phyloP scores from a whole-genome alignment of 2,888 invertebrate species.

The Ophonus ardosiacus region DNA sequence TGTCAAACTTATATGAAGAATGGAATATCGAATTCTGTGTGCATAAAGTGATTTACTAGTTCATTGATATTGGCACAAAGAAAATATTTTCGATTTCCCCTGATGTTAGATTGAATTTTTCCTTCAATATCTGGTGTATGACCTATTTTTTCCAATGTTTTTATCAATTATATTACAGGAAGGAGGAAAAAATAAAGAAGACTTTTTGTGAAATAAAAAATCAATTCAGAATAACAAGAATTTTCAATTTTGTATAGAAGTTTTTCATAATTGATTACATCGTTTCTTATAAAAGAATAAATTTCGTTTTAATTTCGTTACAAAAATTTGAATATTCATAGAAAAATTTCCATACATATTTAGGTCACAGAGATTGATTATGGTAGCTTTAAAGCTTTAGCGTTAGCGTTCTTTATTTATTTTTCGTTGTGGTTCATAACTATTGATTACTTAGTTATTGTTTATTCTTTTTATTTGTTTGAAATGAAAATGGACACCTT shows the following conservation, averaged over 20 bases:
- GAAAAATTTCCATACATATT: constrained; percentile 33
- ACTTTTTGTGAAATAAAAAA: neutral
- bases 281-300: constrained; percentile 2
- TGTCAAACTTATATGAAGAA: neutral
- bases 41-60: neutral
- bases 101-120: neutral
- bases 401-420: neutral
- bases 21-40: neutral
- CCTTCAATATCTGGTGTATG: neutral
- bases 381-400: too few relatives aligned
- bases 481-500: neutral
- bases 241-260: neutral
- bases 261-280: neutral
- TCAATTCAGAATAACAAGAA: neutral
- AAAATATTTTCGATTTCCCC: neutral
- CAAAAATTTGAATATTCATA: constrained; percentile 37
- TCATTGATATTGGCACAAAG: neutral
- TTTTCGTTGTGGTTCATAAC: neutral
- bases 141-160: neutral
- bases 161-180: neutral
- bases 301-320: constrained; percentile 19
- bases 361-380: constrained; percentile 34
- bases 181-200: neutral
- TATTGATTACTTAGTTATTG: neutral
- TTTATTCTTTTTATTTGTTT: neutral